Evolutionary conservation across 2,797 vertebrate genomes (phyloP).

Genomic region (Sphenopsis melanotis): DNA sequence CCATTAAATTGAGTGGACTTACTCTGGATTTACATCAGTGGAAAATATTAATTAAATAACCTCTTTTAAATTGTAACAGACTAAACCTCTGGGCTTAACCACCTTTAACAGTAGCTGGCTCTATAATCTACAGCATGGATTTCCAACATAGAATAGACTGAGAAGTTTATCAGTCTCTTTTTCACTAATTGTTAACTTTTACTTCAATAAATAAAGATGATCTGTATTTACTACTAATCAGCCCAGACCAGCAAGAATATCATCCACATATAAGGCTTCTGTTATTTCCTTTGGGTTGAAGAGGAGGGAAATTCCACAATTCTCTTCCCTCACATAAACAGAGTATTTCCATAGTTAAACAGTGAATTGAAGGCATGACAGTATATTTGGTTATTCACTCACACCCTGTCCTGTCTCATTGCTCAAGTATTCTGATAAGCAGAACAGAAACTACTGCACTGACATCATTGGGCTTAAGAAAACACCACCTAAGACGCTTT

Average conservation of each 20-base stretch:
- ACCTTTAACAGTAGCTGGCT: neutral
- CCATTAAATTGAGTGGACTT: neutral
- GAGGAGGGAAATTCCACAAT: neutral
- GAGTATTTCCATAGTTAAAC: neutral
- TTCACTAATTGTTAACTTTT: neutral
- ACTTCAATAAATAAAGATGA: neutral
- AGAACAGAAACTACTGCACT: slow-evolving; percentile 6
- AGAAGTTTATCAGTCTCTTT: neutral
- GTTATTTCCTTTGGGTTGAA: neutral
- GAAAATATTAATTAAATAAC: neutral
- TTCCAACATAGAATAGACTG: neutral
- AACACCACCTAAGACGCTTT: neutral
- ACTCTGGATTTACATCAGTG: neutral
- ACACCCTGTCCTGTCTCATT: slow-evolving; percentile 9
- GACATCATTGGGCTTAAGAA: neutral
- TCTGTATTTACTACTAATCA: neutral
- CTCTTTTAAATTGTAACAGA: neutral
- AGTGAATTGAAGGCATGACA: neutral
- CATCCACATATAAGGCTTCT: neutral
- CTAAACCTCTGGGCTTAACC: neutral
- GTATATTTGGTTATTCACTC: neutral
- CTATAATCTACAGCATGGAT: neutral
- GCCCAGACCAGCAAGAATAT: neutral
- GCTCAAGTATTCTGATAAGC: slow-evolving; percentile 31
- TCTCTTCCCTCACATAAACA: neutral